These are phyloP conservation scores for Acanthurus tractus DNA, from an alignment of 2,797 vertebrate species.

Conservation along the genomic window DNA sequence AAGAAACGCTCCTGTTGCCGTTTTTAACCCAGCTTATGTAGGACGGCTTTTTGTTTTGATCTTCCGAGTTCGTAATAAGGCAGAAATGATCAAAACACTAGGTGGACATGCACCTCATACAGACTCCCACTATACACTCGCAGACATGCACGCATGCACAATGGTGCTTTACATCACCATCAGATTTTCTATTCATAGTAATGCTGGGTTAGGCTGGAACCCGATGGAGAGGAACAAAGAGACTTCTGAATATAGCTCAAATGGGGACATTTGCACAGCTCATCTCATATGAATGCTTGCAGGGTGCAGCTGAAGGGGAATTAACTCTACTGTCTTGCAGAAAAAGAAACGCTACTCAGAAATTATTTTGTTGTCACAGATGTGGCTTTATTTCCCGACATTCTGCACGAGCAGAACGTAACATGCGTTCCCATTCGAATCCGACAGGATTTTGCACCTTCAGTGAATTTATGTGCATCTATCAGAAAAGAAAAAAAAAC, in stretches of 20 bases:
- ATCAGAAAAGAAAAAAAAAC: neutral
- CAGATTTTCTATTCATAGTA: slow-evolving; percentile 70
- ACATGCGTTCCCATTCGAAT: slow-evolving; percentile 25
- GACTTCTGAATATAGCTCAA: slow-evolving; percentile 67
- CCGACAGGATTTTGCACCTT: slow-evolving; percentile 8
- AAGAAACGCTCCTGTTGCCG: slow-evolving; percentile 13
- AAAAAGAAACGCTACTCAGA: slow-evolving; percentile 44
- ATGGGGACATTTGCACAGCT: slow-evolving; percentile 69
- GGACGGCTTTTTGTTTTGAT: slow-evolving; percentile 52
- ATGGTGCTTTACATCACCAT: slow-evolving; percentile 50
- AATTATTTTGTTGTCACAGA: slow-evolving; percentile 42
- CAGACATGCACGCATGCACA: slow-evolving; percentile 18
- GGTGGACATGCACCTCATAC: neutral
- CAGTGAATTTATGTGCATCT: slow-evolving; percentile 23
- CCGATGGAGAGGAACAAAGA: slow-evolving; percentile 73
- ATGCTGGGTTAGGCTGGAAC: slow-evolving; percentile 60
- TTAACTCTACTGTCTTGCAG: slow-evolving; percentile 56
- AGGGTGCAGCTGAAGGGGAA: slow-evolving; percentile 62
- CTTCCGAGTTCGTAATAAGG: slow-evolving; percentile 30
- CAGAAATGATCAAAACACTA: slow-evolving; percentile 41
- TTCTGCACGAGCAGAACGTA: slow-evolving; percentile 24
- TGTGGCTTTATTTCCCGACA: neutral
- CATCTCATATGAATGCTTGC: slow-evolving; percentile 60
- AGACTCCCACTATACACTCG: neutral
- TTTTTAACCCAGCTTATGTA: slow-evolving; percentile 53